Evolutionary conservation across 1,140 invertebrate genomes (phyloP).

Genomic region (Camponotus floridanus): DNA sequence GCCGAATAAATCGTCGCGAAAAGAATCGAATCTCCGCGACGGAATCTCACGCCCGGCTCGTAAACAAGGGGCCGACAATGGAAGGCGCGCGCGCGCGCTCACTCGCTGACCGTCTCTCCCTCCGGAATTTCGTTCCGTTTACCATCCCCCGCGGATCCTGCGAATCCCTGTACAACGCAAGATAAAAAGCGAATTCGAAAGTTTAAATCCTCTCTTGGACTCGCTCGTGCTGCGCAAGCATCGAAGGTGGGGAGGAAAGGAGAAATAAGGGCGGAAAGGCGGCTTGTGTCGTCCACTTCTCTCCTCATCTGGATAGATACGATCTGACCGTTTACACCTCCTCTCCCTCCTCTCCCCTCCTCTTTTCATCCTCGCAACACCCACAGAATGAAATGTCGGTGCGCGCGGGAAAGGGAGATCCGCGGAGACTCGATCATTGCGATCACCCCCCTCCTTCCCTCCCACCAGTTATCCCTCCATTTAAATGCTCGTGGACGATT

Average conservation of each 20-base stretch:
- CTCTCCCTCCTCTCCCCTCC: not conserved
- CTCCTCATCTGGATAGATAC: slow-evolving; percentile 77
- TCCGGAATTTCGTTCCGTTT: slow-evolving; percentile 59
- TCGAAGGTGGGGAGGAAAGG: not conserved
- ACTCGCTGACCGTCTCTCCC: slow-evolving; percentile 81
- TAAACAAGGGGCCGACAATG: slow-evolving; percentile 85
- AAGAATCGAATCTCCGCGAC: slow-evolving; percentile 80
- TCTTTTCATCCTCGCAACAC: not conserved
- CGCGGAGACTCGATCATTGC: slow-evolving; percentile 42
- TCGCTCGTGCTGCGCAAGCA: slow-evolving; percentile 18
- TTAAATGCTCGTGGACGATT: slow-evolving; percentile 8
- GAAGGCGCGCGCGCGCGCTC: not conserved
- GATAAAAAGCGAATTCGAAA: slow-evolving; percentile 86
- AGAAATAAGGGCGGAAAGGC: not conserved
- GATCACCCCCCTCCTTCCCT: not conserved
- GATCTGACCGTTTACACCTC: slow-evolving; percentile 79
- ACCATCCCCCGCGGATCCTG: slow-evolving; percentile 57
- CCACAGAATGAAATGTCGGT: slow-evolving; percentile 76
- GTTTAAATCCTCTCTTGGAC: slow-evolving; percentile 80
- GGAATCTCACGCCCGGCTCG: slow-evolving; percentile 83
- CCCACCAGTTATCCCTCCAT: not conserved
- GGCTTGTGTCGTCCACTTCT: slow-evolving; percentile 73
- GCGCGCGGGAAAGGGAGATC: slow-evolving; percentile 36
- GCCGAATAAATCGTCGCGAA: slow-evolving; percentile 67
- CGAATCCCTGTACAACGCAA: slow-evolving; percentile 66